Conservation (phyloP, 2,113 vertebrate species). For the Cyrtonyx montezumae region DNA sequence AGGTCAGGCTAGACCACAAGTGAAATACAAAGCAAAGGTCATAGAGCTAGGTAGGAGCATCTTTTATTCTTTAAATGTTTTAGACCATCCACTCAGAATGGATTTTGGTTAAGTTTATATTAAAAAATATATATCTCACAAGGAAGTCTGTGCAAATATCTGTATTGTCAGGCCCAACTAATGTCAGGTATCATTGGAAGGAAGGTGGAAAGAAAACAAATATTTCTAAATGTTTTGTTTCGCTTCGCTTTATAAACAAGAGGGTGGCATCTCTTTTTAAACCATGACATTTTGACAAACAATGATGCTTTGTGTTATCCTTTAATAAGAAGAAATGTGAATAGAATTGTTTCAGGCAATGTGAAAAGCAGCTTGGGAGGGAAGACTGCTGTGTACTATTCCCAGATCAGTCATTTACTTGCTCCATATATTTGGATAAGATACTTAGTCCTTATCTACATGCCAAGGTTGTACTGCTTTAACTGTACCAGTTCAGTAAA, state of each 20-base stretch:
- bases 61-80: neutral
- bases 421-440: conserved; percentile 41
- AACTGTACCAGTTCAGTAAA: conserved; percentile 7
- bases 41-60: neutral
- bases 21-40: neutral
- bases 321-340: conserved; percentile 24
- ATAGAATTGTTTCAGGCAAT: neutral
- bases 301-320: conserved; percentile 34
- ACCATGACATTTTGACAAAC: conserved; percentile 39
- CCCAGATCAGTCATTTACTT: conserved; percentile 34
- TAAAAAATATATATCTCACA: neutral
- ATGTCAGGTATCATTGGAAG: conserved; percentile 6
- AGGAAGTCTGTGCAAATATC: neutral
- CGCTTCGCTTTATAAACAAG: conserved; percentile 1
- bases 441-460: conserved; percentile 51
- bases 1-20: neutral
- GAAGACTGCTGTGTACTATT: conserved; percentile 9
- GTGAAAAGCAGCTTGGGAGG: conserved; percentile 27
- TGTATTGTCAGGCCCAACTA: neutral
- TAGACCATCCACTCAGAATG: neutral
- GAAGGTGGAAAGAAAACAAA: neutral
- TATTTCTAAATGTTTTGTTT: neutral
- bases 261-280: conserved; percentile 21
- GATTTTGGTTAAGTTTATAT: neutral
- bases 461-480: conserved; percentile 28